Base-by-base conservation (phyloP, 1,140 invertebrate species). In the Aphaenogaster rudis region DNA sequence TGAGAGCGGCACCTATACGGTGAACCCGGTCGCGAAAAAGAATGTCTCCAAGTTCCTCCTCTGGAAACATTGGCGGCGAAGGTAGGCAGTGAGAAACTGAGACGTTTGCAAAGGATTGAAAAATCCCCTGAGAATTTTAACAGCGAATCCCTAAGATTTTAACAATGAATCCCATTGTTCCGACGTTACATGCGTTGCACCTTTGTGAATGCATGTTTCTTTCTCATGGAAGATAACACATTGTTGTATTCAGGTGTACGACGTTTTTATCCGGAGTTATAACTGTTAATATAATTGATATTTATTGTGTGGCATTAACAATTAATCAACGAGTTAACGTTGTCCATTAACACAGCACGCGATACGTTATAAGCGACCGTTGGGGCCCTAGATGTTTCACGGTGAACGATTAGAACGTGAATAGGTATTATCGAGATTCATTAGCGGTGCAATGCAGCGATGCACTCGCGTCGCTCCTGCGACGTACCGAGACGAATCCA, bases 51-150 rank as follows among this genome's bases (percentile, higher is more conserved):
- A 92, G 91, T 95, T 95, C 89, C 91, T 94, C 36, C 92, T 94
- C 54, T 95, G 94, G 94, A 95, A 94, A 90, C 93, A 95, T 84
- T 95, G 94, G 94, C 94, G 95, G 48, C 93, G 94, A 91, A 95
- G 95, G 95, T 95, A 94, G 57, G 86, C 77, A 64, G 39, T 52
- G 64, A 80, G 33, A 71, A 50, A 77, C 28, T 28, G 36, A 52
- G 59, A 42, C 21, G 36, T 86, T 86, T 67, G 61, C 11, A 42
- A 36, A 66, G 0, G 61, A 13, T 71, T 86, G 72, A 42, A 39
- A 17, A 33, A 13, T 71, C 1, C 39, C 1, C 6, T 57, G 4
- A 42, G 21, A 71, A 36, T 71, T 50, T 71, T 52, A 45, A 45
- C n/a, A 52, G 11, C 17, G 52, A 57, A 17, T 36, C 11, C 4